Evolutionary conservation across 2,888 invertebrate species (phyloP), one percentile per base, ranked within the genome.

Genomic region (Aromia moschata): DNA sequence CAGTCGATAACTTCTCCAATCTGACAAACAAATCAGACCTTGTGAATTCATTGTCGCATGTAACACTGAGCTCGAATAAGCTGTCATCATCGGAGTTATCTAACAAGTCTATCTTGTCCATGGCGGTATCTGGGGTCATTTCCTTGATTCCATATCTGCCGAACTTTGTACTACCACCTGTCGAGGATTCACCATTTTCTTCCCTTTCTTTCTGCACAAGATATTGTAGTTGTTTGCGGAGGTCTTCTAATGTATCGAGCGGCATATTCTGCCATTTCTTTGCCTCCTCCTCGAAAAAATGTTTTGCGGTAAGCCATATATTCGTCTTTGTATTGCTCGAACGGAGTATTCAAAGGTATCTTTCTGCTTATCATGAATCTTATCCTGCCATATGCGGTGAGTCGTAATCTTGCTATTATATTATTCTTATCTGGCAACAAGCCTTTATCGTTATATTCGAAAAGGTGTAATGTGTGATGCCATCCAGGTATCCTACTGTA

Each of bases 201-300:
- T 55, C 69, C 54, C 58, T 65, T 11, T 59, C 67, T 55, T 53
- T 58, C 44, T 64, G 51, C 1, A 58, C 52, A 15, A 60, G 54
- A 30, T 64, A 69, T 38, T 65, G 49, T 7, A 62, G 43, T 40
- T 63, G 62, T 37, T 45, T 65, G 11, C 47, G 61, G 10, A 70
- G 55, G 33, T 72, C 70, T 18, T 64, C 66, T 7, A 64, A 54
- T 7, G 63, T 67, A 15, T 64, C 53, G 15, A 70, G 62, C 14
- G 72, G 70, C 69, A 70, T 68, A 25, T 70, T 70, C 49, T 72
- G 70, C 59, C 70, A 69, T 45, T 66, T 68, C 20, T 67, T 66
- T 2, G 59, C 58, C 54, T 70, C 72, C 31, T 58, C 49, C 41
- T 64, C 65, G 33, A 69, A 69, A 30, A 62, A 70, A 18, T 67